Evolutionary conservation across 2,797 vertebrate genomes (phyloP), one percentile per base, ranked within the genome.

Genomic region (Vespertilio murinus): DNA sequence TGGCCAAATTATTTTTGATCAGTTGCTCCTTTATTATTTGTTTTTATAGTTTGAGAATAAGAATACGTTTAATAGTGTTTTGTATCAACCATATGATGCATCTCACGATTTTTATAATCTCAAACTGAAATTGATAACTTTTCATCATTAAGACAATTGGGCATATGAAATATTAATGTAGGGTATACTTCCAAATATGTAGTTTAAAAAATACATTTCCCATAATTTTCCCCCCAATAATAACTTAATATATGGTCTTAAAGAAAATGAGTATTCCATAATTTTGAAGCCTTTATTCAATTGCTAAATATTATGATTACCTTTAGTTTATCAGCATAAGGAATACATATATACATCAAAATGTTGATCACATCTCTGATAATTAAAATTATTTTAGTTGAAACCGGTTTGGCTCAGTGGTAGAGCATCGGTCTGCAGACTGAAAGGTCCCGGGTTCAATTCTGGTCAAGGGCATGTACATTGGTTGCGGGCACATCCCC

Each of bases 1-100:
- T 97, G 96, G 93, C 97, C 96, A 88, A 97, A 92, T 96, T 95
- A 95, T 95, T 97, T 97, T 96, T 97, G 94, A 95, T 82, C 83
- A 93, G 84, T 8, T 75, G 64, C 97, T 96, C 93, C 93, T 97
- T 97, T 97, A 91, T 96, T 97, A 91, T 97, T 96, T 94, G 91
- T 96, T 98, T 38, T 94, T 96, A 70, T 92, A 69, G 77, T 89
- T 95, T 97, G 54, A 95, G 94, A 90, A 93, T 96, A 81, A 92
- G 92, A 97, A 87, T 69, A 67, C 33, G 52, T 97, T 92, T 96
- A 97, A 95, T 61, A 9, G 17, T 90, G 38, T 40, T 97, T 96
- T 96, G 89, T 97, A 70, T 87, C n/a, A 94, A 94, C 59, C 40
- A 90, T 77, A 93, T 82, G 79, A 70, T 87, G 86, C 54, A 80